Conservation (phyloP, 2,888 invertebrate species). For the Chironomus riparius region DNA sequence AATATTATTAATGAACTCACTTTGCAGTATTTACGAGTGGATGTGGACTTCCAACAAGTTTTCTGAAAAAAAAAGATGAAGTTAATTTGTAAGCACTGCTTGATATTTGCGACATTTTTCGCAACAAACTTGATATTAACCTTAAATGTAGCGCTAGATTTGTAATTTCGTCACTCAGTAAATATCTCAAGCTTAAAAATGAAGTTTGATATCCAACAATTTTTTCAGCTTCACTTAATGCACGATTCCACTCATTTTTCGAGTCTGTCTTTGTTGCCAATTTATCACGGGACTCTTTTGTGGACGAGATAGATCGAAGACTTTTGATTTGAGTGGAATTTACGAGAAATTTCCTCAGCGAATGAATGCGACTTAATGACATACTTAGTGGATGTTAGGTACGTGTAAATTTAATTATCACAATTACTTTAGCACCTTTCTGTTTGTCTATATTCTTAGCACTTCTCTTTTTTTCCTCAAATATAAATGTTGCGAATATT, state of each 20-base stretch:
- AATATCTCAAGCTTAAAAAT: slow-evolving; percentile 81
- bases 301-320: not conserved
- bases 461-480: too few relatives aligned
- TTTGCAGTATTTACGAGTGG: slow-evolving; percentile 89
- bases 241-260: slow-evolving; percentile 85
- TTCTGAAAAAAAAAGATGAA: slow-evolving; percentile 42
- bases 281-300: slow-evolving; percentile 9
- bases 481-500: too few relatives aligned
- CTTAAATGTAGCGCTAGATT: slow-evolving; percentile 81
- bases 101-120: not conserved
- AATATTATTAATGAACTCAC: slow-evolving; percentile 49
- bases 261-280: slow-evolving; percentile 30
- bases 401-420: not conserved
- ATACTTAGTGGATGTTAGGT: not conserved
- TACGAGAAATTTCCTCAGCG: not conserved
- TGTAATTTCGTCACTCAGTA: slow-evolving; percentile 89
- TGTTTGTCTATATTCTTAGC: too few relatives aligned
- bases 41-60: slow-evolving; percentile 88
- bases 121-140: not conserved
- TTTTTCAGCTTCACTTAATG: slow-evolving; percentile 90
- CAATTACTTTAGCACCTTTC: not conserved
- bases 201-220: slow-evolving; percentile 94
- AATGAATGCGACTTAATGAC: not conserved
- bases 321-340: not conserved
- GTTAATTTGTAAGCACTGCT: not conserved